Conservation (phyloP, 2,888 invertebrate genomes). For the Hydraecia micacea region DNA sequence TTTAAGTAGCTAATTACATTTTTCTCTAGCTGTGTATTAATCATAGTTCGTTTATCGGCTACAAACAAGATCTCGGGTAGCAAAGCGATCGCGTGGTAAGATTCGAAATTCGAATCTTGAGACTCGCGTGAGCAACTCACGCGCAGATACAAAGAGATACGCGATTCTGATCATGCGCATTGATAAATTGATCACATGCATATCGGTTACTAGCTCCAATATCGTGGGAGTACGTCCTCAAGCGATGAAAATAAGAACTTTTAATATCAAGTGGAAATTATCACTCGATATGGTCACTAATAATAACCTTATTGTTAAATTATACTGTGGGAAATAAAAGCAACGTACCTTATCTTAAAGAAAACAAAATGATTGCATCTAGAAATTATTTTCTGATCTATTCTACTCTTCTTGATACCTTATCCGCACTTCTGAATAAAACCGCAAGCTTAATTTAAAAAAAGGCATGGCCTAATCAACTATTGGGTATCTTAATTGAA, state of each 20-base stretch:
- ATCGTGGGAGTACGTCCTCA: constrained; percentile 77
- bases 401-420: background rate
- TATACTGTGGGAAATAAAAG: constrained; percentile 16
- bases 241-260: constrained; percentile 63
- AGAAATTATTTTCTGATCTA: background rate
- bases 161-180: constrained; percentile 82
- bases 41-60: constrained; percentile 74
- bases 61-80: constrained; percentile 76
- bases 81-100: constrained; percentile 77
- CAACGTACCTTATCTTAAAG: background rate
- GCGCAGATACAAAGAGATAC: constrained; percentile 83
- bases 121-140: constrained; percentile 75
- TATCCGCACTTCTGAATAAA: background rate
- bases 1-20: constrained; percentile 55
- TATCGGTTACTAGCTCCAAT: constrained; percentile 82
- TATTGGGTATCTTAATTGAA: background rate
- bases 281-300: constrained; percentile 24
- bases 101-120: constrained; percentile 75
- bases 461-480: background rate
- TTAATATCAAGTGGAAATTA: constrained; percentile 44
- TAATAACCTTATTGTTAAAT: constrained; percentile 32
- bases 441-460: background rate
- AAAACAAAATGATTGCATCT: constrained; percentile 1
- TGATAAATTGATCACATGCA: constrained; percentile 85
- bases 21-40: constrained; percentile 73